Percentiles rank a stretch among this genome's conserved stretches.
Conservation (phyloP, 2,888 invertebrate genomes). For the Synergus itoensis region DNA sequence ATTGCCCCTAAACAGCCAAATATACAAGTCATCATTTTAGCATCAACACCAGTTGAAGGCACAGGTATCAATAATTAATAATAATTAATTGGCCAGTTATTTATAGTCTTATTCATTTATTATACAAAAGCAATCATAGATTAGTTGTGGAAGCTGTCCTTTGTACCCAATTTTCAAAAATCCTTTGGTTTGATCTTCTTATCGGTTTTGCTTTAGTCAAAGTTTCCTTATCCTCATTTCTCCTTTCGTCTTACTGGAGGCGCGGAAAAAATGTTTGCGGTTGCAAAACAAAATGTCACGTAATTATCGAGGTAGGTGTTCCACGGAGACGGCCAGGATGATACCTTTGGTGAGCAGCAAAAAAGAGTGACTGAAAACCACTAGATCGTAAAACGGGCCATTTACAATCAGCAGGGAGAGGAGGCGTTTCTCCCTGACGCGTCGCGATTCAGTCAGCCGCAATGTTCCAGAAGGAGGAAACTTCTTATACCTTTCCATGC, state of each 20-base stretch:
- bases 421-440: constrained; percentile 53
- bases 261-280: constrained; percentile 66
- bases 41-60: no score
- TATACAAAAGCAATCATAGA: no score
- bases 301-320: constrained; percentile 74
- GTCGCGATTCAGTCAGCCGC: constrained; percentile 43
- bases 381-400: constrained; percentile 69
- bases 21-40: no score
- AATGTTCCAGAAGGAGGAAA: constrained; percentile 18
- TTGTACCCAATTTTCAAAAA: no score
- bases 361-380: constrained; percentile 60
- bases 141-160: no score
- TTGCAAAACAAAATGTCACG: constrained; percentile 72
- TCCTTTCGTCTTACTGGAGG: constrained; percentile 47
- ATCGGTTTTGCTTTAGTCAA: constrained; percentile 3
- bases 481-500: neutral
- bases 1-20: no score
- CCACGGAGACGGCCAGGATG: constrained; percentile 50
- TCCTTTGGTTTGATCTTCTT: neutral
- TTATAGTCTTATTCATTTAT: no score
- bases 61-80: no score
- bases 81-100: no score
- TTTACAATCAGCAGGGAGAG: constrained; percentile 61
- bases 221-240: constrained; percentile 28
- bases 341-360: constrained; percentile 52